Percentiles rank a stretch among this genome's conserved stretches.
Evolutionary conservation across 2,113 vertebrate genomes (phyloP).

Genomic region (Edolisoma coerulescens): DNA sequence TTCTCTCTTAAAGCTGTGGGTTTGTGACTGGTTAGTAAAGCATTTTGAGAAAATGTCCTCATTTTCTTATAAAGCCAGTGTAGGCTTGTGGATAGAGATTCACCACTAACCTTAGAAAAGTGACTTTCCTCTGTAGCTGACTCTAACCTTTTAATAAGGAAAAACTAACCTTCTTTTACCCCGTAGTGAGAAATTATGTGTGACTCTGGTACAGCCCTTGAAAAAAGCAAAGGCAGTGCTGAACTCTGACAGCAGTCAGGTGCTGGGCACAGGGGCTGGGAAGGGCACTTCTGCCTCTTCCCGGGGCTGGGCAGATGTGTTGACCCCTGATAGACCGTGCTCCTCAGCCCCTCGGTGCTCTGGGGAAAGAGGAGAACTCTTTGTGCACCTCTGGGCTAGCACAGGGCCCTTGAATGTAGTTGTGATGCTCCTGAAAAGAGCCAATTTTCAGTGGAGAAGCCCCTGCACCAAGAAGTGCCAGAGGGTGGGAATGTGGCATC

Average conservation of each 20-base stretch:
- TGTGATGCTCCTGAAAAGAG: background rate
- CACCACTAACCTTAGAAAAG: background rate
- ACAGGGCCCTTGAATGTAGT: background rate
- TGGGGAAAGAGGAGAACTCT: background rate
- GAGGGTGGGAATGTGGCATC: background rate
- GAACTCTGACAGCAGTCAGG: background rate
- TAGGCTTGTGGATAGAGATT: background rate
- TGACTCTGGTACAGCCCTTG: background rate
- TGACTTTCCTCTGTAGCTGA: background rate
- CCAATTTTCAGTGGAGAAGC: background rate
- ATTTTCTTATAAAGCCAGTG: background rate
- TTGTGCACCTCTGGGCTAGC: background rate
- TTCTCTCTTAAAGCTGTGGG: background rate
- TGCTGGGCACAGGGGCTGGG: background rate
- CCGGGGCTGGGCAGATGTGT: background rate
- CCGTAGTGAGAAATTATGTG: background rate
- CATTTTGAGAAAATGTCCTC: background rate
- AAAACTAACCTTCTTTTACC: background rate
- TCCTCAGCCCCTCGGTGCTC: background rate
- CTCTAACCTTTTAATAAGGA: background rate
- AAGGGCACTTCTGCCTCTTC: background rate
- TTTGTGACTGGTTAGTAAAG: background rate
- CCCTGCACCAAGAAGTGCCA: background rate
- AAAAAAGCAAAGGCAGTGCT: background rate
- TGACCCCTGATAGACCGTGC: fast-evolving